Evolutionary conservation across 64 coral and sea anemone genomes (phyloP), one percentile per base, ranked within the genome.

Genomic region (Montipora cactus): DNA sequence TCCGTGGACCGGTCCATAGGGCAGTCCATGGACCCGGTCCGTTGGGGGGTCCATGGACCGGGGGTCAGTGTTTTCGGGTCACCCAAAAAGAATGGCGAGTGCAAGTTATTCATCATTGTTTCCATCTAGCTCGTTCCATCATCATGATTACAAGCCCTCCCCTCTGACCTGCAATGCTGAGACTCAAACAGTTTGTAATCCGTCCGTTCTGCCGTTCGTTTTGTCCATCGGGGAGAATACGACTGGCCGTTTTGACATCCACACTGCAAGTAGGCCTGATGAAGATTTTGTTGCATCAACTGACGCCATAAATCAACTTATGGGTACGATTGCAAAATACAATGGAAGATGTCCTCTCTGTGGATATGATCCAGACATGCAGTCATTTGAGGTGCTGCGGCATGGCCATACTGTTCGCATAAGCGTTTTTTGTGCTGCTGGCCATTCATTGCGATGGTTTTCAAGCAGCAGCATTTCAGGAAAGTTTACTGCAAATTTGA

Each of bases 301-400:
- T 16, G 75, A 89, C 57, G 74, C 87, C 11, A 62, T 75, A 12
- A 13, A 59, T 44, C 49, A 74, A 4, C 53, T 89, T 20, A 47
- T 89, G 87, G 11, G 48, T 47, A 64, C 75, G 46, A 64, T 79
- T 75, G 20, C 77, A 9, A 14, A 18, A 15, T 78, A 78, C 66
- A 77, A 66, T 74, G 46, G 87, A 21, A 88, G 74, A 74, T 89
- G 87, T 53, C 87, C 53, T 58, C 45, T 89, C 19, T 89, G 74
- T 78, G 22, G 75, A 61, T 78, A 59, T 46, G 64, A 53, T 55
- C 23, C 67, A 74, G 75, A 2, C 75, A 89, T 88, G 72, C 47
- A 47, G 74, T 47, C 52, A 55, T 4, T 55, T 4, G 52, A 55
- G 2, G 52, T 55, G 52, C 52, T 55, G 52, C 52, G 52, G 52